phyloP scores from a whole-genome alignment of 2,113 vertebrate genomes.

The Scolopax mira region DNA sequence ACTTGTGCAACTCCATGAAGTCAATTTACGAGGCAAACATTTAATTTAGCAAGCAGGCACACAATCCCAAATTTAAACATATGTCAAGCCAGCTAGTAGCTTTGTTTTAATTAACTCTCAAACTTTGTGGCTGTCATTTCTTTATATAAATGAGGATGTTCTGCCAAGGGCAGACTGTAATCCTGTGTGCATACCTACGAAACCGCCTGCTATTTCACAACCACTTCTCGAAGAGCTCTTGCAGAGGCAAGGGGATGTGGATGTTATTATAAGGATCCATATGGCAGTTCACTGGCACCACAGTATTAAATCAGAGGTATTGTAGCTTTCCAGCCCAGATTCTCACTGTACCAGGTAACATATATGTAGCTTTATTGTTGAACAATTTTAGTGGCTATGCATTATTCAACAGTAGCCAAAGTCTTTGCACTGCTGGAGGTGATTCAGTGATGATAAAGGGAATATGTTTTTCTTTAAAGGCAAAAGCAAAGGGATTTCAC shows the following conservation, averaged over 20 bases:
- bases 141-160: constrained; percentile 39
- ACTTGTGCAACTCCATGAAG: neutral
- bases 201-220: constrained; percentile 30
- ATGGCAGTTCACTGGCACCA: neutral
- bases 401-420: constrained; percentile 34
- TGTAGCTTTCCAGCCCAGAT: constrained; percentile 14
- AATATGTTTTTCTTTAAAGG: neutral
- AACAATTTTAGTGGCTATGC: constrained; percentile 17
- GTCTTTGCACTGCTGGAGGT: neutral
- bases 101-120: constrained; percentile 64
- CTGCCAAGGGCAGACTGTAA: constrained; percentile 45
- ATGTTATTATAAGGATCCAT: constrained; percentile 26
- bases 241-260: constrained; percentile 12
- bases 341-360: neutral
- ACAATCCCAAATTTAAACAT: constrained; percentile 58
- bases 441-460: constrained; percentile 31
- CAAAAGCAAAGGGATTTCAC: neutral
- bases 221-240: constrained; percentile 9
- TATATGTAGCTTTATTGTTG: constrained; percentile 33
- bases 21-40: constrained; percentile 54
- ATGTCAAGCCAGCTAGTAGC: constrained; percentile 49
- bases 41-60: constrained; percentile 44
- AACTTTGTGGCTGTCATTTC: constrained; percentile 47
- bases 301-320: constrained; percentile 20
- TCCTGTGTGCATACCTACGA: neutral